Evolutionary conservation across 92 coral and sea anemone species (phyloP).

Genomic region (Montipora capitata): DNA sequence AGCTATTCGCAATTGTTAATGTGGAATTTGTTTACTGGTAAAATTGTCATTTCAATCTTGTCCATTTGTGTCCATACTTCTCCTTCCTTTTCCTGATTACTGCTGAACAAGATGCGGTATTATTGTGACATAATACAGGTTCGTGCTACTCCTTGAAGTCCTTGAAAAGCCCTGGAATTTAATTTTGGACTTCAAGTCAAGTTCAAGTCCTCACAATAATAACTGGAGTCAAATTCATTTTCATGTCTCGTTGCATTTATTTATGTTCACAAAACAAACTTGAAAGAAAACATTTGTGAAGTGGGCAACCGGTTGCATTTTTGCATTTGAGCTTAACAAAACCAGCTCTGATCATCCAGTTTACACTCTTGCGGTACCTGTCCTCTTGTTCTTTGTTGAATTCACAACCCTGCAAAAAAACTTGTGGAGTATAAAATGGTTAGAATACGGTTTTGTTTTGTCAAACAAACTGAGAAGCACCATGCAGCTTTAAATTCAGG

Average conservation of each 20-base stretch:
- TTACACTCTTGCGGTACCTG: neutral
- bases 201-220: too few relatives aligned
- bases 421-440: slow-evolving; percentile 45
- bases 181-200: too few relatives aligned
- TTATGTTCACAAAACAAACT: neutral
- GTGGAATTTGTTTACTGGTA: too few relatives aligned
- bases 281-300: neutral
- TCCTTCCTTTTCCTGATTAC: too few relatives aligned
- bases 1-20: too few relatives aligned
- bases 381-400: slow-evolving; percentile 6
- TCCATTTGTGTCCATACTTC: too few relatives aligned
- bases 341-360: neutral
- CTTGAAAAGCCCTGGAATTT: too few relatives aligned
- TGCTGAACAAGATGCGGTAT: too few relatives aligned
- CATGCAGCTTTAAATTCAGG: neutral
- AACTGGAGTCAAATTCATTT: too few relatives aligned
- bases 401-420: slow-evolving; percentile 29
- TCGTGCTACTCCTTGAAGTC: too few relatives aligned
- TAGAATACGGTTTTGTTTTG: slow-evolving; percentile 1
- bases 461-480: neutral
- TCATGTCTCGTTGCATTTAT: neutral
- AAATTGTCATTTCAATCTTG: too few relatives aligned
- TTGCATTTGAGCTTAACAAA: neutral
- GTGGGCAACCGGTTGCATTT: slow-evolving; percentile 4
- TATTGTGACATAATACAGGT: too few relatives aligned